Evolutionary conservation across 2,888 invertebrate genomes (phyloP), one percentile per base, ranked within the genome.

Genomic region (Boloria selene): DNA sequence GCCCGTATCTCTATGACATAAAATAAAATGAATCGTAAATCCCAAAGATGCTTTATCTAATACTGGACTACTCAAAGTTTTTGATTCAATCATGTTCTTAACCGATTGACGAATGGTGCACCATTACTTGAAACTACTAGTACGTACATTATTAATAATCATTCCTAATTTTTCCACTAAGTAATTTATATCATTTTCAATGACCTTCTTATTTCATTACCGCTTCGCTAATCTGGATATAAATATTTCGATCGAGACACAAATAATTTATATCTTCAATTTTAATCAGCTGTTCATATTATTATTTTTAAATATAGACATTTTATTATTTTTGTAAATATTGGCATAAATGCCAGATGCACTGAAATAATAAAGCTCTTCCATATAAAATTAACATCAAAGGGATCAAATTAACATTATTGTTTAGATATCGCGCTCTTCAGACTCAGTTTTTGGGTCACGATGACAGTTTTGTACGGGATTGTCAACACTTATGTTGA

Each of bases 311-410:
- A 54, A 61, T 60, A 60, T 54, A 61, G 49, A 16, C 13, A 44
- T 17, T 17, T 65, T 52, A 56, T 68, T 63, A 68, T 68, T 65
- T 17, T 60, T 45, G 49, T 68, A 63, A 68, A 68, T 62, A 62
- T 65, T 63, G 64, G 38, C 38, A 51, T 59, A 54, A 56, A 60
- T 51, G 60, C 18, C 60, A 44, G 64, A 64, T 68, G 58, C 55
- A 59, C 54, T 65, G 60, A 68, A 65, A 65, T 60, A 68, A 68
- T 55, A 68, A 47, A 45, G 16, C 51, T 49, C 58, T 38, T 13
- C 14, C 47, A 56, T 53, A 61, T 64, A 56, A 54, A 65, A 65
- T 64, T 17, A 38, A 65, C 65, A 59, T 68, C 68, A 68, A 68
- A 65, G 65, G 60, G 47, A 47, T 50, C 63, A 50, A 60, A 61